Evolutionary conservation across 2,888 invertebrate genomes (phyloP), one percentile per base, ranked within the genome.

Genomic region (Nomada ruficornis): DNA sequence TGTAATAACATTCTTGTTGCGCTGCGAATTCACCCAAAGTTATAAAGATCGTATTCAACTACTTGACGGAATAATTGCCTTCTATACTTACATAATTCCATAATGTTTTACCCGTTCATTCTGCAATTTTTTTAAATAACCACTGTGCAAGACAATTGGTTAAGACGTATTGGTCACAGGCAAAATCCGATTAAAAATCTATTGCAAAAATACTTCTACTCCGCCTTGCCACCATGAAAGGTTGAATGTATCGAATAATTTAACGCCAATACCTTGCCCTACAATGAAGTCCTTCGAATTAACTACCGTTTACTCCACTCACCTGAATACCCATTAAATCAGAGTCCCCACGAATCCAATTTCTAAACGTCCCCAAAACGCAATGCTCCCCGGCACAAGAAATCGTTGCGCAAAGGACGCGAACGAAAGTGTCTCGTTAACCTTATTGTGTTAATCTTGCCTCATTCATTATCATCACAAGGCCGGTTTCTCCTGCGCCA

Each of bases 391-490:
- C 26, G 11, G n/a, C 15, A 7, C 29, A 29, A 60, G 47, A 47
- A 50, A 60, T 15, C 15, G 7, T 70, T 70, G 18, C n/a, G 70
- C 47, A 60, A 59, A 50, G 69, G 5, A 29, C 36, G 54, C 54
- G 36, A 42, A 68, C 36, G 55, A 68, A 68, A 68, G 42, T 42
- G 67, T 36, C 20, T 0, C 11, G 18, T 36, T 36, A 29, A 67
- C 7, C 42, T 55, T 70, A 63, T 36, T 36, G 36, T 29, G 18
- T 23, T 20, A 70, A 57, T 26, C 52, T 18, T 23, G 20, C 36
- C 55, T 5, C 7, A 55, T 23, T 50, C 54, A 63, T 36, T n/a
- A 11, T 23, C 36, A 13, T 18, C 20, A 7, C 75, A 65, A 57
- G 68, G 80, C 20, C 36, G 29, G 3, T 29, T 7, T 18, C 60